A percentile compares a stretch with the other conserved stretches of the same genome.
phyloP scores from a whole-genome alignment of 2,888 invertebrate species.

The Electrophaes corylata region DNA sequence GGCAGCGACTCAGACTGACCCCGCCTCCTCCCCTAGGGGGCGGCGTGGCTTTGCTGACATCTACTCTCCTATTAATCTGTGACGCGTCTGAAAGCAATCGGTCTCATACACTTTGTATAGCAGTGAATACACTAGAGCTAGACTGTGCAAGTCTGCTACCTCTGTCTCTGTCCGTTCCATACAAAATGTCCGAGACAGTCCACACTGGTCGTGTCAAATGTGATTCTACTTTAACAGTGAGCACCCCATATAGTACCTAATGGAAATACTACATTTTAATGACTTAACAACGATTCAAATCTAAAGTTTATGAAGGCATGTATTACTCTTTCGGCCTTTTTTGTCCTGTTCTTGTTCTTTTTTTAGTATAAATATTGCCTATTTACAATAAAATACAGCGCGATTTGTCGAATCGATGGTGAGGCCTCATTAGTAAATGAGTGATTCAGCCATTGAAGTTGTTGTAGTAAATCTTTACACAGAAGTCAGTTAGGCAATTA shows the following conservation, averaged over 20 bases:
- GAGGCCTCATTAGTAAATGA: background rate
- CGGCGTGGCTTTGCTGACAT: conserved; percentile 13
- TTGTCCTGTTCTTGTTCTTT: too few relatives aligned
- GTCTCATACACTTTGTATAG: too few relatives aligned
- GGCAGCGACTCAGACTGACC: conserved; percentile 91
- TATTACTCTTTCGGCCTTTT: too few relatives aligned
- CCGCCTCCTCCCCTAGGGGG: conserved; percentile 41
- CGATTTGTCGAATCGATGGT: background rate
- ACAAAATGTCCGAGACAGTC: too few relatives aligned
- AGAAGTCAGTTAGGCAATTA: background rate
- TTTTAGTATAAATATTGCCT: too few relatives aligned
- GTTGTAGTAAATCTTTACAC: background rate
- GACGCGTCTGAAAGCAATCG: too few relatives aligned
- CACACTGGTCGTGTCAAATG: background rate
- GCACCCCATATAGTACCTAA: background rate
- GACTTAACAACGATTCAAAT: background rate
- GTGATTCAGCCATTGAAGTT: background rate
- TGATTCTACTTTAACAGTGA: background rate
- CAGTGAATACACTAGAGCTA: too few relatives aligned
- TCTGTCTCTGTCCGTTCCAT: too few relatives aligned
- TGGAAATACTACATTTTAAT: background rate
- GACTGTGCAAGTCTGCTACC: too few relatives aligned
- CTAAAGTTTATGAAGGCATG: too few relatives aligned
- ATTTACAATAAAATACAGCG: too few relatives aligned
- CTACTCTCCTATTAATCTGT: too few relatives aligned